phyloP scores from a whole-genome alignment of 2,888 invertebrate species.

The Ypsolopha sequella region DNA sequence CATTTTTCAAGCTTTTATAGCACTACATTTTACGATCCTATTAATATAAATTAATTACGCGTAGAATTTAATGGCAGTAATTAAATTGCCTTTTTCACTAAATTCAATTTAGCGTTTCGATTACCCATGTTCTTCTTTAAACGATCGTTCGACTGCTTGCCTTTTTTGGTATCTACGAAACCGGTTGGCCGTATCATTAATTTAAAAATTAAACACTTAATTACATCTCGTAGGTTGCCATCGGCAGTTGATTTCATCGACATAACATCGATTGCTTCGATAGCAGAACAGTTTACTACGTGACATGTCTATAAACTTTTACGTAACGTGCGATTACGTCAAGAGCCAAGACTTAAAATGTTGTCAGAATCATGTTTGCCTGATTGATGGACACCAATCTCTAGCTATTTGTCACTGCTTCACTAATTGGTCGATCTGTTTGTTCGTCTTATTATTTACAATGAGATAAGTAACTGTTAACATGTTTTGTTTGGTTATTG shows the following conservation, averaged over 20 bases:
- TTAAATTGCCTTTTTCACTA: neutral
- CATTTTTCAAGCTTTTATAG: too few relatives aligned
- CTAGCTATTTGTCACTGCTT: neutral
- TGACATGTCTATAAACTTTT: slow-evolving; percentile 1
- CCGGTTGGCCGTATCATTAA: slow-evolving; percentile 16
- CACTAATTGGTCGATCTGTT: neutral
- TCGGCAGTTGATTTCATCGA: slow-evolving; percentile 18
- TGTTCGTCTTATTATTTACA: neutral
- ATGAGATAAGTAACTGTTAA: neutral
- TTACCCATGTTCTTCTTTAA: neutral
- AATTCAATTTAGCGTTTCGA: neutral
- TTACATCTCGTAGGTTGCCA: slow-evolving; percentile 29
- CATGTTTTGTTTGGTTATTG: neutral
- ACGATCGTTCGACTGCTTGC: neutral
- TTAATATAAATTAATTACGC: too few relatives aligned
- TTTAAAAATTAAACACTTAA: slow-evolving; percentile 45
- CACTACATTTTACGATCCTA: too few relatives aligned
- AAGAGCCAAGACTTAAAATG: neutral
- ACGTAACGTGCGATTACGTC: neutral
- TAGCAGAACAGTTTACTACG: neutral
- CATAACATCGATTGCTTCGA: neutral
- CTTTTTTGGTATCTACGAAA: neutral
- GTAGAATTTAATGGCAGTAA: too few relatives aligned
- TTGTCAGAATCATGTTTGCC: neutral
- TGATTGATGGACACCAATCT: neutral